Conservation (phyloP, 2,797 vertebrate genomes). For the Syngnathus acus region DNA sequence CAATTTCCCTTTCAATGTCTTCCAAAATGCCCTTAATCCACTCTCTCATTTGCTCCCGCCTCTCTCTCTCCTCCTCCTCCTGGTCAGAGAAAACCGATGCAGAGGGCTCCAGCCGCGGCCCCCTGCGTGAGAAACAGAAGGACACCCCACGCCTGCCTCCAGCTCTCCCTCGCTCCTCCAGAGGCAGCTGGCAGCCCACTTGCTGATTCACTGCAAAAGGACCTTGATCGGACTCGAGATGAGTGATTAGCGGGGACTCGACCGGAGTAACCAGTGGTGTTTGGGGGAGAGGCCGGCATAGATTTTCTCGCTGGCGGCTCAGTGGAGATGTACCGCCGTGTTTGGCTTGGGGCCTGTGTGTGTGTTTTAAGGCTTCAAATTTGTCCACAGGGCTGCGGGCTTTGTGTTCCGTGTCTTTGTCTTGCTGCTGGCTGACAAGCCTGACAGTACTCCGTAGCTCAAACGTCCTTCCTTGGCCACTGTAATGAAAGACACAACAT, state of each 20-base stretch:
- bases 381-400: conserved; percentile 48
- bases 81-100: conserved; percentile 93
- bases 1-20: conserved; percentile 61
- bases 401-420: conserved; percentile 53
- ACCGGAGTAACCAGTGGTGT: conserved; percentile 30
- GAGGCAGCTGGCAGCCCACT: conserved; percentile 55
- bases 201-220: conserved; percentile 41
- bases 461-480: conserved; percentile 70
- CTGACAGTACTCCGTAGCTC: conserved; percentile 66
- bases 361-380: conserved; percentile 22
- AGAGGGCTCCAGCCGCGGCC: conserved; percentile 87
- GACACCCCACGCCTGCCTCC: conserved; percentile 81
- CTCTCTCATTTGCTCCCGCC: conserved; percentile 63
- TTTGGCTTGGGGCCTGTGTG: conserved; percentile 13
- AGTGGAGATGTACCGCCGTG: conserved; percentile 14
- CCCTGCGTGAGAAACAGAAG: conserved; percentile 93
- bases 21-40: conserved; percentile 72
- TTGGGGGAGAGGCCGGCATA: conserved; percentile 33
- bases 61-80: conserved; percentile 81
- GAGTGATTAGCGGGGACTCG: conserved; percentile 38
- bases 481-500: conserved; percentile 50
- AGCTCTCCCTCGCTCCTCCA: conserved; percentile 28
- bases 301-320: conserved; percentile 23
- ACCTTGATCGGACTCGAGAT: conserved; percentile 21
- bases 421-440: conserved; percentile 65